Conservation (phyloP, 2,113 vertebrate species). For the Bufo bufo region DNA sequence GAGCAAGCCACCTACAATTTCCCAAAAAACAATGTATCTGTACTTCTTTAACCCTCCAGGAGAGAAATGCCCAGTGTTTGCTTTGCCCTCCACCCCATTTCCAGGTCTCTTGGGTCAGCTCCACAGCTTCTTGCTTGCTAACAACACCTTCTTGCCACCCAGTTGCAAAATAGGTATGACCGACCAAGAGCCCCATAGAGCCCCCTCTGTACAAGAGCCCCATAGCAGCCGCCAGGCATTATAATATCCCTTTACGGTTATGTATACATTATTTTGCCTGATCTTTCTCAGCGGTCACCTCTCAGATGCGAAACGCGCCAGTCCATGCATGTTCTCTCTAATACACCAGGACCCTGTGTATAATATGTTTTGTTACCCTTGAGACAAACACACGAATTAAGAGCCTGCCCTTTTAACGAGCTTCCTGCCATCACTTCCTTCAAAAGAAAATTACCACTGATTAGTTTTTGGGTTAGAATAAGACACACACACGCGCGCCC, state of each 20-base stretch:
- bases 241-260: background rate
- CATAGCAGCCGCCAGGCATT: background rate
- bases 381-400: slow-evolving; percentile 41
- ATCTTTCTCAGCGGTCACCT: background rate
- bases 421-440: slow-evolving; percentile 48
- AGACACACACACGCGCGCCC: background rate
- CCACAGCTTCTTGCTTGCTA: no score
- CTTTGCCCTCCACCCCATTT: no score
- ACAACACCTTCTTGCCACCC: no score
- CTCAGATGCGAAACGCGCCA: background rate
- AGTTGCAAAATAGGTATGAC: no score
- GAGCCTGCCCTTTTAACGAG: slow-evolving; percentile 37
- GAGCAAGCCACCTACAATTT: no score
- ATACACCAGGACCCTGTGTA: background rate
- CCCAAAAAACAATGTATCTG: no score
- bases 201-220: no score
- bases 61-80: no score
- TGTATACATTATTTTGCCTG: no score
- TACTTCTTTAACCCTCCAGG: no score
- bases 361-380: slow-evolving; percentile 14
- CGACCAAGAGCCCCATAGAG: no score
- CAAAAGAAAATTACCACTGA: slow-evolving; percentile 38
- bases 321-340: background rate
- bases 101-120: no score
- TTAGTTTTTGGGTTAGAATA: slow-evolving; percentile 24